These are phyloP conservation scores for Jordanella pulchra DNA, from an alignment of 2,797 vertebrate species.

Conservation along the genomic window DNA sequence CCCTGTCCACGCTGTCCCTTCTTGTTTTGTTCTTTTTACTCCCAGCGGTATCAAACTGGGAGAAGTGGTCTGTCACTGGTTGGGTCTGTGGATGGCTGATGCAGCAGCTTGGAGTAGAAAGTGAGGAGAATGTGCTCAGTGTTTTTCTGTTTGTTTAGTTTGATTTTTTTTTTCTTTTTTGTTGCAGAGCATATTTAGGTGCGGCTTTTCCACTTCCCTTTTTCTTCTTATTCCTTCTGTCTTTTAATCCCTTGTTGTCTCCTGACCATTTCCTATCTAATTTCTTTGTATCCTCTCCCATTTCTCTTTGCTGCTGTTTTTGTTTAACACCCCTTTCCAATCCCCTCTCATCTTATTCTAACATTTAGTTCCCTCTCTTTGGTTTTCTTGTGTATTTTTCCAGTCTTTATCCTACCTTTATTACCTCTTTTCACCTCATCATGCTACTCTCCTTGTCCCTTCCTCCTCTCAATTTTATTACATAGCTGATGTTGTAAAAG, in stretches of 20 bases:
- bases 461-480: neutral
- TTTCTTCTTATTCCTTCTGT: neutral
- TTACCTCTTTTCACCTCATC: neutral
- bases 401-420: neutral
- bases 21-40: constrained; percentile 31
- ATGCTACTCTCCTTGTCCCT: neutral
- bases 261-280: neutral
- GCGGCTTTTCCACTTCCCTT: constrained; percentile 34
- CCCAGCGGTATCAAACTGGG: constrained; percentile 2
- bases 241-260: too few relatives aligned
- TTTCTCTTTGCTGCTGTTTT: neutral
- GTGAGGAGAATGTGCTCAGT: constrained; percentile 10
- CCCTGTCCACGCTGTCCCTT: neutral
- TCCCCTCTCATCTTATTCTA: neutral
- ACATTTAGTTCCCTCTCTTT: neutral
- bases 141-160: too few relatives aligned
- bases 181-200: constrained; percentile 34
- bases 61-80: constrained; percentile 10
- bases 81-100: constrained; percentile 2
- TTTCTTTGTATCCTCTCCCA: neutral
- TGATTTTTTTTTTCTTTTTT: constrained; percentile 1
- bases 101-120: constrained; percentile 17
- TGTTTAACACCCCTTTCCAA: neutral
- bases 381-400: neutral
- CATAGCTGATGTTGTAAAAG: constrained; percentile 2